A percentile compares a stretch with the other conserved stretches of the same genome.
phyloP scores from a whole-genome alignment of 64 coral and sea anemone species.

The Montipora foliosa region DNA sequence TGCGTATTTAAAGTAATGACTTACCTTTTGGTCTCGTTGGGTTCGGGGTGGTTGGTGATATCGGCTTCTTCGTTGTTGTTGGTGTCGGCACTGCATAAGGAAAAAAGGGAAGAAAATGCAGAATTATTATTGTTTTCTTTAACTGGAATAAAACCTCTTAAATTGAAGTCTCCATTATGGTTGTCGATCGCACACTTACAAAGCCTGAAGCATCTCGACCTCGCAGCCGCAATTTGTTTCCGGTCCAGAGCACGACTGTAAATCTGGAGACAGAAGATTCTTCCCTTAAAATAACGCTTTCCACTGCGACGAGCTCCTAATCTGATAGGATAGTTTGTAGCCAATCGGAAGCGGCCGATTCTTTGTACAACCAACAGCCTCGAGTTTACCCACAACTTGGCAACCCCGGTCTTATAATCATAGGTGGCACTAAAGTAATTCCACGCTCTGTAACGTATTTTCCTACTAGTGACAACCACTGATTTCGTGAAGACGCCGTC shows the following conservation, averaged over 20 bases:
- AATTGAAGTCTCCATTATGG: neutral
- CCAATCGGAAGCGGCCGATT: constrained; percentile 75
- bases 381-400: constrained; percentile 90
- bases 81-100: neutral
- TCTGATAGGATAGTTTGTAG: constrained; percentile 85
- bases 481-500: constrained; percentile 51
- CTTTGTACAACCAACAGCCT: constrained; percentile 62
- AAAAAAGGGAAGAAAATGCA: neutral
- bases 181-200: constrained; percentile 47
- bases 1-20: neutral
- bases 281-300: constrained; percentile 74
- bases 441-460: constrained; percentile 72
- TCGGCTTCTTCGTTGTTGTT: neutral
- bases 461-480: constrained; percentile 32
- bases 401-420: constrained; percentile 73
- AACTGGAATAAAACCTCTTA: neutral
- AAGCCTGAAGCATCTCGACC: constrained; percentile 69
- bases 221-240: constrained; percentile 71
- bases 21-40: constrained; percentile 5
- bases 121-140: neutral
- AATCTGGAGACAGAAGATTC: constrained; percentile 81
- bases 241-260: constrained; percentile 67
- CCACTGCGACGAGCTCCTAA: constrained; percentile 66
- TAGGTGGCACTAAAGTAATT: constrained; percentile 83
- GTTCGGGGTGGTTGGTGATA: neutral